Conservation (phyloP, 2,888 invertebrate species). For the Malthinus seriepunctatus region DNA sequence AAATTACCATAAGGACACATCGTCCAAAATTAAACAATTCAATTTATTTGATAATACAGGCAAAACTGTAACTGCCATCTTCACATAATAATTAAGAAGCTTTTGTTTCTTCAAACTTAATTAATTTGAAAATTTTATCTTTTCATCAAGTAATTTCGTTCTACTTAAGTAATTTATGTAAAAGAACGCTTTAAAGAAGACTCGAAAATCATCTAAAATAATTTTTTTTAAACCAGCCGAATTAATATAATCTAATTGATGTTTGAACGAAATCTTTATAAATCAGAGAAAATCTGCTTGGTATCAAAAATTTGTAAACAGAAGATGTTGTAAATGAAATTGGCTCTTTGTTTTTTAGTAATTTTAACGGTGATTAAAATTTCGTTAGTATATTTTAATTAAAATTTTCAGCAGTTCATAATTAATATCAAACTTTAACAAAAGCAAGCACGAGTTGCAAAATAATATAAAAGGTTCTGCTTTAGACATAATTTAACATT, state of each 20-base stretch:
- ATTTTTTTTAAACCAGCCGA: no score
- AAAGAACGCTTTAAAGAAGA: no score
- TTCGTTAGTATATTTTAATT: conserved; percentile 31
- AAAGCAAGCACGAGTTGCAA: conserved; percentile 23
- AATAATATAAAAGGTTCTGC: conserved; percentile 23
- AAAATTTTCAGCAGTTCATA: conserved; percentile 28
- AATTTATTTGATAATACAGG: no score
- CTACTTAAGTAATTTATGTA: no score
- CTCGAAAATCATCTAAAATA: no score
- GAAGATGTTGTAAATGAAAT: conserved; percentile 24
- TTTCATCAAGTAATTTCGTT: background rate
- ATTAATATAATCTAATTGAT: no score
- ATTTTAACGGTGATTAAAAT: conserved; percentile 30
- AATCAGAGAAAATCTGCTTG: conserved; percentile 2
- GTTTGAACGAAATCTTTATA: background rate
- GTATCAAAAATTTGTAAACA: conserved; percentile 14
- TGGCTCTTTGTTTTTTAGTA: conserved; percentile 24
- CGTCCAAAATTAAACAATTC: no score
- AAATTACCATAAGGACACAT: no score
- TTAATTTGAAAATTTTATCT: background rate
- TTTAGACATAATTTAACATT: conserved; percentile 18
- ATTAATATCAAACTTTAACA: conserved; percentile 28
- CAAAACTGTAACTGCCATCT: background rate
- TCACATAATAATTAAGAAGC: background rate
- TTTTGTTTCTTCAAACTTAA: background rate